Base-by-base conservation (phyloP, 2,797 vertebrate species). In the Phrynocephalus vlangalii region DNA sequence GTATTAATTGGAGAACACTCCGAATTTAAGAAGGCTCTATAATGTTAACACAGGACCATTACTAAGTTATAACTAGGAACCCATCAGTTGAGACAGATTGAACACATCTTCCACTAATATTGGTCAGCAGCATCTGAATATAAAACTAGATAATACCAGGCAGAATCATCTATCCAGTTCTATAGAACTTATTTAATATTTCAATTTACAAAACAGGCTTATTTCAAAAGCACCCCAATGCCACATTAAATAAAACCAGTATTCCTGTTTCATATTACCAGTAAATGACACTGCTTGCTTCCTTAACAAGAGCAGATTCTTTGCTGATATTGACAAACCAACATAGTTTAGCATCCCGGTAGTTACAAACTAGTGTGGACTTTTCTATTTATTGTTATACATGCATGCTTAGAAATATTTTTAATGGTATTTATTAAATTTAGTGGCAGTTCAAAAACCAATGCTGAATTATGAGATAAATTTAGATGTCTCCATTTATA, bases 261-360 rank as follows among this genome's bases (percentile, higher is more conserved):
- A 13, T 76, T 75, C 11, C 30, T 77, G 15, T 16, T 79, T 28
- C 33, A n/a, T 30, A 13, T 66, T 82, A 70, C 6, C 77, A 50
- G 9, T 86, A 71, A 88, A n/a, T 56, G 16, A 85, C 2, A 5
- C 20, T 79, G 22, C 10, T 71, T 33, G 76, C n/a, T 71, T 4
- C 79, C 22, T 88, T 24, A 81, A 6, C 80, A 72, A 79, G 73
- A 91, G 30, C 0, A 85, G 18, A 13, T 7, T 0, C 72, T 83
- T 88, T 90, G 86, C 4, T 77, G 87, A 71, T 52, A 18, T 44
- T 80, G 68, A 77, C n/a, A 68, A 82, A 89, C 56, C 79, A 82
- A 56, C 84, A 86, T 60, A 38, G 13, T 33, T 76, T 66, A 44
- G 30, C 79, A 66, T 72, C 33, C 67, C 26, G 48, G 52, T 1